Evolutionary conservation across 2,797 vertebrate genomes (phyloP), one percentile per base, ranked within the genome.

Genomic region (Sylvilagus floridanus): DNA sequence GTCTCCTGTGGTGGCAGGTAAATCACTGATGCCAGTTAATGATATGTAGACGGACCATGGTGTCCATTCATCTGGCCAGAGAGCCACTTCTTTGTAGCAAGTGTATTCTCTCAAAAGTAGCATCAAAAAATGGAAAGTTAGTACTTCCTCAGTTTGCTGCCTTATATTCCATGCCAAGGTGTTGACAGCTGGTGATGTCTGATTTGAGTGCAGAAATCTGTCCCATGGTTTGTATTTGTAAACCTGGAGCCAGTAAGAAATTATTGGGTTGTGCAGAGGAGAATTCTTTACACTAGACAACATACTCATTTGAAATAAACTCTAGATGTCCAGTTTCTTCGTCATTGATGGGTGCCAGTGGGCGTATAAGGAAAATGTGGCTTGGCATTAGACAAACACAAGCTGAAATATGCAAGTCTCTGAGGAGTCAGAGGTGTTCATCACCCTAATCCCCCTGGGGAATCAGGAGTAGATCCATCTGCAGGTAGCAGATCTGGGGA

Each of bases 1-100:
- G 98, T 99, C 99, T 57, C 99, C 99, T 1, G 99, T 99, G 95
- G 99, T 99, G 97, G 99, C 99, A 98, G 99, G 99, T 99, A 99
- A 94, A 98, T n/a, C 5, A 78, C 24, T 0, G 26, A 28, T 35
- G 92, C 94, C 68, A 88, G 32, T 47, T 68, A 5, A 0, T 12
- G 77, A 68, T 47, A 8, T 60, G 5, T 42, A 9, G 6, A 71
- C 17, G 19, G 9, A 69, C 12, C 26, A 3, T 63, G 77, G 28
- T 5, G 32, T 90, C 86, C 28, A 12, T 72, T 95, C 11, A 82
- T 85, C 35, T n/a, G 17, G 50, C 37, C 52, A 21, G 17, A 54
- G 60, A 82, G 0, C 62, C 78, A 10, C 47, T 84, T 79, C 52
- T 50, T 0, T 2, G 7, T 17, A 12, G 3, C 14, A 19, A 3